Conservation (phyloP, 2,888 invertebrate species). For the Agonopterix subpropinquella region DNA sequence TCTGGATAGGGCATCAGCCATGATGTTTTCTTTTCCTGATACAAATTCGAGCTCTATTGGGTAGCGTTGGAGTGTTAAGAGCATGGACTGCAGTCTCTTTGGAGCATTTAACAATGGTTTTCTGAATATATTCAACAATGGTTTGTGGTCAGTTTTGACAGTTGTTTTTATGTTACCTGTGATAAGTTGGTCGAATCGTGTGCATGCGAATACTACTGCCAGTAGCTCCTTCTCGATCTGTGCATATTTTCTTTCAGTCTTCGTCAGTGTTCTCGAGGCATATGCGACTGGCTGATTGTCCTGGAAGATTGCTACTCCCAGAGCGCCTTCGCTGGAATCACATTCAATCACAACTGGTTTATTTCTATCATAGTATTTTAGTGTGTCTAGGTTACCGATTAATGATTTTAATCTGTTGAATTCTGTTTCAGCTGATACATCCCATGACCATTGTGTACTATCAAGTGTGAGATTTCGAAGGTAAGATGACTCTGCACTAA, state of each 20-base stretch:
- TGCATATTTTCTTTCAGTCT: too few species aligned
- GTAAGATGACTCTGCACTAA: not conserved
- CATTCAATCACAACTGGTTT: constrained; percentile 7
- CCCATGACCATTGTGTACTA: constrained; percentile 1
- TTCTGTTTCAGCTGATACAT: not conserved
- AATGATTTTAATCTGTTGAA: constrained; percentile 1
- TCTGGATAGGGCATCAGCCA: too few species aligned
- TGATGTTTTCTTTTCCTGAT: too few species aligned
- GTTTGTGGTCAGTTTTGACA: too few species aligned
- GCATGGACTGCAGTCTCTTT: not conserved
- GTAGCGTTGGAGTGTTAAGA: too few species aligned
- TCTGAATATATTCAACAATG: too few species aligned
- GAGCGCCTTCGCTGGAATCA: constrained; percentile 8
- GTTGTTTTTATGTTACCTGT: too few species aligned
- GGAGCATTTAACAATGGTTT: constrained; percentile 3
- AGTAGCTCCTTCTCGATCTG: too few species aligned
- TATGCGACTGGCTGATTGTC: constrained; percentile 6
- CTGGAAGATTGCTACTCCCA: constrained; percentile 7
- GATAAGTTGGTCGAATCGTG: too few species aligned
- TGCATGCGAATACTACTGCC: too few species aligned
- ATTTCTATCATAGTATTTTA: constrained; percentile 5
- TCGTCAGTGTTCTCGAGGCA: constrained; percentile 1
- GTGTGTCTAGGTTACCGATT: constrained; percentile 2
- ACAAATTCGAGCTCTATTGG: too few species aligned
- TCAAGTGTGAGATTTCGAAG: not conserved